Base-by-base conservation (phyloP, 1,140 invertebrate species). In the Wiebesia pumilae region DNA sequence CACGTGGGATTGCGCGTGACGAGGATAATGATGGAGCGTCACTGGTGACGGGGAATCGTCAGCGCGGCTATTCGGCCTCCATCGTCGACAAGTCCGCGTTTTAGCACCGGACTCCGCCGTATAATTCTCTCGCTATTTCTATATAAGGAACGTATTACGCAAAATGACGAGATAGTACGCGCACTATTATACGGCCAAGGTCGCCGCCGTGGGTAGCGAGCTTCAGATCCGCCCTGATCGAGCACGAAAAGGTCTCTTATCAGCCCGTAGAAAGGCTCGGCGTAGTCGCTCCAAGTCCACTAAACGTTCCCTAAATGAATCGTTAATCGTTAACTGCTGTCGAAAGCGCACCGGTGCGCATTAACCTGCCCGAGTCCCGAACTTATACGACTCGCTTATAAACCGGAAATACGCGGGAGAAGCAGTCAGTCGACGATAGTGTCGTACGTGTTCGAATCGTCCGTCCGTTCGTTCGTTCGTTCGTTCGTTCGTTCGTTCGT, bases 281-380 rank as follows among this genome's bases (percentile, higher is more conserved):
- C 87, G 88, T 86, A 88, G 78, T 88, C 51, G 10, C 58, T 58
- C 51, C 83, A 43, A 75, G 77, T 82, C 88, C 86, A 92, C 90
- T 92, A 93, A 93, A 93, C 90, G 90, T 90, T 93, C 83, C 89
- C 90, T 93, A 93, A 93, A 93, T 93, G 92, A 93, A 93, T 93
- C 93, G 91, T 93, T 93, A 93, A 93, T 93, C 91, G 92, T 93
- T 93, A 93, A 93, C 90, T 91, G 90, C 90, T 51, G 51, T 27
- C n/a, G 73, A 0, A 24, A 33, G 21, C 38, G 71, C 3, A n/a
- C 0, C 67, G n/a, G 40, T 24, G 73, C 81, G 89, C 89, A 89
- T 91, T 90, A 92, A 79, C 58, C 54, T 40, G 67, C 30, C 24
- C 83, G 38, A 40, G 69, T 10, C 73, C 43, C 51, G 88, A 12